Evolutionary conservation across 2,113 vertebrate genomes (phyloP).

Genomic region (Podilymbus podiceps): DNA sequence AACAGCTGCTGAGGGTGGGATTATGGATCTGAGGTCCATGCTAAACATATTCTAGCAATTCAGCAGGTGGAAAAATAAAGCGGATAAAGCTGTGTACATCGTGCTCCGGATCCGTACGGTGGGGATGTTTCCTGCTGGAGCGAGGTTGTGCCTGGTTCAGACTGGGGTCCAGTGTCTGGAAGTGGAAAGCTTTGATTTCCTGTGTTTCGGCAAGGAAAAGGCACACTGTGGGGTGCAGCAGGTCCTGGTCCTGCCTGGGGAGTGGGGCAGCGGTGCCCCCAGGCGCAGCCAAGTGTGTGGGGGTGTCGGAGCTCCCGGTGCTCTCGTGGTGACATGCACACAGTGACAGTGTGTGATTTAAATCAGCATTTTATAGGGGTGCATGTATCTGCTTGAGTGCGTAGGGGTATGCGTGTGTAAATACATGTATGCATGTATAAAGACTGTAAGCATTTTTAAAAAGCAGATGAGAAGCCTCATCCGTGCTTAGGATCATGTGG

Average conservation of each 20-base stretch:
- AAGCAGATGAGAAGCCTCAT: background rate
- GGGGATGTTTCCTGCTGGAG: background rate
- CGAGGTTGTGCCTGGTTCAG: background rate
- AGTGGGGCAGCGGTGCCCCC: background rate
- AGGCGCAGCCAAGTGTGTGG: too few relatives aligned
- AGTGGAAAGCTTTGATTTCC: background rate
- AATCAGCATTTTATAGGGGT: background rate
- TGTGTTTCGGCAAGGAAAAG: background rate
- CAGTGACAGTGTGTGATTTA: background rate
- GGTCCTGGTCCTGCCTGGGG: background rate
- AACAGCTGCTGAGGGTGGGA: slow-evolving; percentile 17
- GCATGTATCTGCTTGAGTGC: too few relatives aligned
- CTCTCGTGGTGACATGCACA: background rate
- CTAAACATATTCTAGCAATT: slow-evolving; percentile 3
- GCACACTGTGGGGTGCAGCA: background rate
- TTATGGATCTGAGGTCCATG: background rate
- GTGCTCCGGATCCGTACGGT: accelerated
- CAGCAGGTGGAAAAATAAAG: slow-evolving; percentile 6
- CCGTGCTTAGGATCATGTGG: background rate
- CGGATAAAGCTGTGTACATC: background rate
- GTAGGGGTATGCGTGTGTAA: background rate
- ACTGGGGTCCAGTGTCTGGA: background rate
- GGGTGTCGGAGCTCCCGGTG: background rate
- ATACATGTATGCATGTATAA: background rate
- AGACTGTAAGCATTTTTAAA: background rate